Evolutionary conservation across 2,888 invertebrate genomes (phyloP), one percentile per base, ranked within the genome.

Genomic region (Acleris laterana): DNA sequence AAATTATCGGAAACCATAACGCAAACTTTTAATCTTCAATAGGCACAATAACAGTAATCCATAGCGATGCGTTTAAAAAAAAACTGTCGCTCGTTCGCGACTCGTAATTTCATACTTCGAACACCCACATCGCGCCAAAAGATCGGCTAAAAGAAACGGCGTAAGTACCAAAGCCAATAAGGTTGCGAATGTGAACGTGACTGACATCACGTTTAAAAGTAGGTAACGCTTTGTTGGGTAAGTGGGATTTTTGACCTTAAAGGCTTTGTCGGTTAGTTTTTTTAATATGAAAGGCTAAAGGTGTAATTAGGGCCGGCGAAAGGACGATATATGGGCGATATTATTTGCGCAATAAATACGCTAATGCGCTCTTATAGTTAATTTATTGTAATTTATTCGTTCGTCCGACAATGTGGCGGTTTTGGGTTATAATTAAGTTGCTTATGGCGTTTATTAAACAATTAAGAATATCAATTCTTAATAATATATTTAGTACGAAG

Each of bases 91-190:
- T 49, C 84, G 84, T 90, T 90, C 87, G 87, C 89, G 84, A 83
- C 81, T 87, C 69, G 62, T 70, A 69, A 71, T 70, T 71, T 70
- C 68, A 66, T 62, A 70, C 88, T 88, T 88, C 83, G 92, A 91
- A 92, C 92, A 92, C 92, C 92, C 92, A 93, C 92, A 88, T 82
- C 82, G 92, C 75, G 74, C 83, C 73, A 72, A 83, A 83, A 83
- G 81, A 82, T 80, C 76, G 88, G 85, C 81, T 91, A 90, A 90
- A 91, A 92, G 13, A 22, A 19, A 11, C 5, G 20, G 22, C 50
- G 11, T 22, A 50, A 13, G 50, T 22, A 22, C 11, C 20, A 50
- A 50, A 19, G 11, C 3, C 50, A 1, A 22, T 11, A 19, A 22
- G 20, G 50, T 50, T 80, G 86, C 85, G 84, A 89, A 91, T 89